Evolutionary conservation across 2,113 vertebrate species (phyloP).

Genomic region (Canis aureus): DNA sequence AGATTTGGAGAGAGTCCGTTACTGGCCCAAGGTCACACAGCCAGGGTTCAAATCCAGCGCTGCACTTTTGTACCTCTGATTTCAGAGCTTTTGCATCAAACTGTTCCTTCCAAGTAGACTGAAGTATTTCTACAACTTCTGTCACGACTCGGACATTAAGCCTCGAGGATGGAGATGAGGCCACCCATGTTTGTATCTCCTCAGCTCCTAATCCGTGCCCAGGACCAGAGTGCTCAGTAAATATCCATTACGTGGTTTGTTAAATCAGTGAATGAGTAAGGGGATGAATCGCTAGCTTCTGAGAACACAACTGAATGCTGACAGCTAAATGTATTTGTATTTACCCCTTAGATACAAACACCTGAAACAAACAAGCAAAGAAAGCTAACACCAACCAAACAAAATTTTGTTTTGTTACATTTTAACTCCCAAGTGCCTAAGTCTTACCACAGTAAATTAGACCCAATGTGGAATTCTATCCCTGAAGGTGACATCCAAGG

Average conservation of each 20-base stretch:
- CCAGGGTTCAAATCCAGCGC: background rate
- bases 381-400: background rate
- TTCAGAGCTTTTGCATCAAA: background rate
- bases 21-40: background rate
- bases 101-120: background rate
- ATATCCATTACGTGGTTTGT: background rate
- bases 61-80: background rate
- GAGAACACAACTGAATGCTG: background rate
- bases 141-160: background rate
- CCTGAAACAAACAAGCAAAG: background rate
- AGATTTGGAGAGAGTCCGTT: background rate
- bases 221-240: background rate
- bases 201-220: background rate
- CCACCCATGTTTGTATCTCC: background rate
- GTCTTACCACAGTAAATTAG: background rate
- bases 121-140: background rate
- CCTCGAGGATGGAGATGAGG: background rate
- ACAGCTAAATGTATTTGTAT: background rate
- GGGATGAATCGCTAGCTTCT: background rate
- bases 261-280: background rate
- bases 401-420: background rate
- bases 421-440: background rate
- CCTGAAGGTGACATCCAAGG: background rate
- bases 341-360: background rate
- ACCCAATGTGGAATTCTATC: background rate